Base-by-base conservation (phyloP, 2,797 vertebrate genomes). In the Sitta carolinensis region DNA sequence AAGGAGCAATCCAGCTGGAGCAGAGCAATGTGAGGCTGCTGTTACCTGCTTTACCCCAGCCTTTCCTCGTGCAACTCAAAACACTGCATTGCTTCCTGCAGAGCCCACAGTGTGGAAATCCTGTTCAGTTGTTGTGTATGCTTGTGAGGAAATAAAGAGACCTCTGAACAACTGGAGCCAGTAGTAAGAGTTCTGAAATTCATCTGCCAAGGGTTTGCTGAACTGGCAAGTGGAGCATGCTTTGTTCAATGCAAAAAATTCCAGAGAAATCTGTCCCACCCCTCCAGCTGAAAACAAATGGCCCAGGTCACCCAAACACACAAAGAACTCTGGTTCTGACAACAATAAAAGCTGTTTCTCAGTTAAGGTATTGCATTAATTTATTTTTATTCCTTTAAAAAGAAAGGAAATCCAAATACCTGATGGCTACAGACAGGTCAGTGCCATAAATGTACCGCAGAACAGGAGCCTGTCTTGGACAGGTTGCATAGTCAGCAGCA, bases 401-500 rank as follows among this genome's bases (percentile, higher is more conserved):
- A 96, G 92, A 97, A 96, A 97, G 95, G 96, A 95, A 95, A 92
- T 89, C 57, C 78, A 87, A 68, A 79, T 94, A 88, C 76, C 89
- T 92, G 95, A 94, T 93, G 89, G 95, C 92, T 96, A 91, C 92
- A 96, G 89, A 58, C 84, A 93, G 89, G 59, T 94, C 93, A 94
- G 93, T 92, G 94, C 93, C 77, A 59, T 73, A 81, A 66, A 78
- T 55, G 94, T 94, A 95, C 94, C 51, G 61, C 72, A 51, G 93
- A 91, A 87, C 72, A 93, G 91, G 82, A 91, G 91, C 94, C 92
- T 94, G 95, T 79, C 73, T 38, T 59, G 90, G 87, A 93, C 93
- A 91, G 96, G 85, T 96, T 96, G 96, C 96, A 96, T 96, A 96
- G 96, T 88, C 93, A 93, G 96, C 91, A 94, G 95, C 91, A 78